These are phyloP conservation scores for Ginglymostoma cirratum DNA, from an alignment of 2,113 vertebrate species.

Conservation along the genomic window DNA sequence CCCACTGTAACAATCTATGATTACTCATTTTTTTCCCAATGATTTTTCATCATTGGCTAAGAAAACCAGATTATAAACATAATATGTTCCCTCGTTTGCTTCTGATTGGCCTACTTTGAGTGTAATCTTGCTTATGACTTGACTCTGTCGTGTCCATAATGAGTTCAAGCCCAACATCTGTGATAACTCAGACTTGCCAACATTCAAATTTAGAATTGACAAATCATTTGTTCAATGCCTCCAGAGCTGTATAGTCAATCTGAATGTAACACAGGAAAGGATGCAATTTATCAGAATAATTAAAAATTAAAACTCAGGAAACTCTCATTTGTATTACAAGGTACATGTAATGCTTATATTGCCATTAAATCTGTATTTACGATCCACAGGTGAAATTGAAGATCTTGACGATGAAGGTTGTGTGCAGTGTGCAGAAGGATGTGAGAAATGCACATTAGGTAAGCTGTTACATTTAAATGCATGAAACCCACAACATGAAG, in stretches of 20 bases:
- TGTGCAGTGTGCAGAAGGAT: constrained; percentile 73
- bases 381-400: constrained; percentile 60
- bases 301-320: not conserved
- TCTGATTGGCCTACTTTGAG: not conserved
- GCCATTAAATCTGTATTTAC: not conserved
- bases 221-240: not conserved
- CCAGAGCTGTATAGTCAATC: not conserved
- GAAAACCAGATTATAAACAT: not conserved
- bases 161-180: not conserved
- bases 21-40: not conserved
- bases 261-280: not conserved
- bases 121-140: not conserved
- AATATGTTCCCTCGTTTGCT: not conserved
- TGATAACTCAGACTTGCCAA: not conserved
- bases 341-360: not conserved
- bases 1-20: too few relatives aligned
- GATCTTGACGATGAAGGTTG: constrained; percentile 61
- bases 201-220: not conserved
- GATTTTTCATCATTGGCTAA: not conserved
- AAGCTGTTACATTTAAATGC: constrained; percentile 46
- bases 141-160: not conserved
- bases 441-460: constrained; percentile 68
- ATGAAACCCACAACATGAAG: not conserved
- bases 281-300: not conserved
- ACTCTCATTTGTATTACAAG: not conserved